Conservation (phyloP, 2,888 invertebrate species). For the Plebejus argus region DNA sequence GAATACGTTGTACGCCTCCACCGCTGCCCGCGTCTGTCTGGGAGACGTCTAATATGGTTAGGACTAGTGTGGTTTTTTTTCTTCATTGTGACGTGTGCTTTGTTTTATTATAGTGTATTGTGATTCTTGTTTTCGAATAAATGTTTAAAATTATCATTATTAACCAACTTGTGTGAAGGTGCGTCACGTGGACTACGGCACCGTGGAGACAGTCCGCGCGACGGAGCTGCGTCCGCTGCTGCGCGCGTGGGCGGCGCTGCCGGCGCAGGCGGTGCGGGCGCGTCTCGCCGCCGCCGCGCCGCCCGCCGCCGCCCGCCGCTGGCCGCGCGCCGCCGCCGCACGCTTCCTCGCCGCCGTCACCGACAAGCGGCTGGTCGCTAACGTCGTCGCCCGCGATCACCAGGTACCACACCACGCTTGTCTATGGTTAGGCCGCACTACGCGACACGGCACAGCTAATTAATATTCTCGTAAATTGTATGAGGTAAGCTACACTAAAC, state of each 20-base stretch:
- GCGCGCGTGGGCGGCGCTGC: slow-evolving; percentile 63
- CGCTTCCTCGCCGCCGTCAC: slow-evolving; percentile 63
- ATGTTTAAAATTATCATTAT: too few relatives aligned
- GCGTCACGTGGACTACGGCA: slow-evolving; percentile 82
- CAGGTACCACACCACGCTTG: slow-evolving; percentile 42
- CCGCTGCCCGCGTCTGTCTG: too few relatives aligned
- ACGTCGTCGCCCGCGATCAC: slow-evolving; percentile 51
- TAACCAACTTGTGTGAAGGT: slow-evolving; percentile 55
- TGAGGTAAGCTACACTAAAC: too few relatives aligned
- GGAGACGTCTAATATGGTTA: too few relatives aligned
- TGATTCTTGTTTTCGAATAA: too few relatives aligned
- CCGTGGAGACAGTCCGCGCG: slow-evolving; percentile 60
- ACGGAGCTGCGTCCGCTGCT: slow-evolving; percentile 59
- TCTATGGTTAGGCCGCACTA: background rate
- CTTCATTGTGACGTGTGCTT: too few relatives aligned
- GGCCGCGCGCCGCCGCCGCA: slow-evolving; percentile 66
- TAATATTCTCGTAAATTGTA: too few relatives aligned
- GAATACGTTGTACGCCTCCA: too few relatives aligned
- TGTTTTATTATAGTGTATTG: too few relatives aligned
- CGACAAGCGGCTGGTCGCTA: slow-evolving; percentile 62
- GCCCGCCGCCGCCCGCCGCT: slow-evolving; percentile 60
- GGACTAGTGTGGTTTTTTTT: too few relatives aligned
- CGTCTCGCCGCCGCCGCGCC: slow-evolving; percentile 74
- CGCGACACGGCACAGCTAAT: too few relatives aligned
- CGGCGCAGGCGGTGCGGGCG: slow-evolving; percentile 76